Evolutionary conservation across 2,797 vertebrate genomes (phyloP), one percentile per base, ranked within the genome.

Genomic region (Stomatorhinus walkeri): DNA sequence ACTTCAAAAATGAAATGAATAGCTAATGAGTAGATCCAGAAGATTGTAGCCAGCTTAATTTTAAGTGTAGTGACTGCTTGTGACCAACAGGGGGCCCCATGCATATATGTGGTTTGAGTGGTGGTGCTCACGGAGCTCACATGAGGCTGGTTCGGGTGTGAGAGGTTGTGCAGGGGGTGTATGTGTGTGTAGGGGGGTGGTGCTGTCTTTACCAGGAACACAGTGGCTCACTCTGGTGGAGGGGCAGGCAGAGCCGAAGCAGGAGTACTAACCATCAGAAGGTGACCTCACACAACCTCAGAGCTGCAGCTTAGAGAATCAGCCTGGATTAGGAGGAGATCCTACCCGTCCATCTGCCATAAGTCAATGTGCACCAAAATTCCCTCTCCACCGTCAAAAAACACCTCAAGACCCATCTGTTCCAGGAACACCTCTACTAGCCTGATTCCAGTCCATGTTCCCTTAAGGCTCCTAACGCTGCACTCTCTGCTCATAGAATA

Each of bases 241-340:
- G 32, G 5, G 22, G 19, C 40, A 49, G 46, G 40, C 56, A 61
- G 40, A 12, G 8, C 28, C 2, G 1, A n/a, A 54, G 68, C 3
- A 8, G 10, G 6, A 19, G n/a, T 9, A 8, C 49, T 76, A 9
- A 76, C 28, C 8, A 7, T 5, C 59, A 36, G 36, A 46, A 79
- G 28, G n/a, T 88, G 72, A 87, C 85, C 72, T 87, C 84, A 87
- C 32, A 48, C n/a, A 87, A 91, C 91, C 91, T 93, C 91, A 92
- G 28, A 90, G 91, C 92, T 90, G 92, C 88, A 91, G 94, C 94
- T 94, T 94, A 93, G 81, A 16, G 8, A 54, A 92, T 92, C 89
- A 91, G 90, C 90, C 59, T 88, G 91, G 93, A 94, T 95, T 94
- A 93, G 36, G 89, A 88, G 22, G 32, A 85, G 83, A 90, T 92